A percentile compares a stretch with the other conserved stretches of the same genome.
These are phyloP conservation scores for Capreolus pygargus DNA, from an alignment of 2,113 vertebrate species.

Conservation along the genomic window DNA sequence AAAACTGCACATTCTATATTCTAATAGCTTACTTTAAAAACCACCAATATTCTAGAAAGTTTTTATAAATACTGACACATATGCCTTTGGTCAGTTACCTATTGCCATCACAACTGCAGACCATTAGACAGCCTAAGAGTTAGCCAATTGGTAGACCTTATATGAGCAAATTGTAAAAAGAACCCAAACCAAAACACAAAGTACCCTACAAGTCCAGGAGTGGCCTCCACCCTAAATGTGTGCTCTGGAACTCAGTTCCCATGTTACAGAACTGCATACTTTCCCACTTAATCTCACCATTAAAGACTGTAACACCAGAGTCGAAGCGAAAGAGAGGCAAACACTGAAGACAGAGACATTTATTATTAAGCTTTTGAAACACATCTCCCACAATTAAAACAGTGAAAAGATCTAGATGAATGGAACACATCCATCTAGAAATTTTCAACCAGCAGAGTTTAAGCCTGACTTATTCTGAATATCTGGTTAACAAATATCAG, in stretches of 20 bases:
- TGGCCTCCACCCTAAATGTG: not conserved
- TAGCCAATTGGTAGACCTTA: not conserved
- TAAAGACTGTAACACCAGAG: not conserved
- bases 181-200: not conserved
- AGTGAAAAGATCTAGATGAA: not conserved
- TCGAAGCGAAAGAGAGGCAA: not conserved
- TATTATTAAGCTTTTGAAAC: not conserved
- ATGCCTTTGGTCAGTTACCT: not conserved
- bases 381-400: not conserved
- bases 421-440: not conserved
- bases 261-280: not conserved
- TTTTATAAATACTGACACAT: not conserved
- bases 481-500: not conserved
- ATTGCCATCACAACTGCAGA: not conserved
- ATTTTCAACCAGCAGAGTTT: not conserved
- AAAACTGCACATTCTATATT: not conserved
- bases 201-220: not conserved
- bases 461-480: not conserved
- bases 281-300: not conserved
- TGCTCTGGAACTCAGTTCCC: not conserved
- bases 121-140: not conserved
- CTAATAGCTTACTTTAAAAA: constrained; percentile 6
- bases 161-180: not conserved
- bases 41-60: not conserved
- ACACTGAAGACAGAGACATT: not conserved